Evolutionary conservation across 1,140 invertebrate species (phyloP).

Genomic region (Anastrepha obliqua): DNA sequence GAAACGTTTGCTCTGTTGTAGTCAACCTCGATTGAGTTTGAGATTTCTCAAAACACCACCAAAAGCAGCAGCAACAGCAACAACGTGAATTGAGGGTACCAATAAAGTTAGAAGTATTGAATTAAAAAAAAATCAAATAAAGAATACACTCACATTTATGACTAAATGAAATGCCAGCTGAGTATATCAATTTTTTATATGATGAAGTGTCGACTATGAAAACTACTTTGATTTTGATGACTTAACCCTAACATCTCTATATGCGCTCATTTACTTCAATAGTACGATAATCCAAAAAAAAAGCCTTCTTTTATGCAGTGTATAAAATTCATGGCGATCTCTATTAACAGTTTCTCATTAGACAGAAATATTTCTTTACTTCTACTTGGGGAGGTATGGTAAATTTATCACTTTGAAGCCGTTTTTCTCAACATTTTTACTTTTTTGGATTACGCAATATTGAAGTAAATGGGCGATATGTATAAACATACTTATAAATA

Average conservation of each 20-base stretch:
- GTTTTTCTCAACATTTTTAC: too few relatives aligned
- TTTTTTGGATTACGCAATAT: too few relatives aligned
- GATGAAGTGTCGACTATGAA: not conserved
- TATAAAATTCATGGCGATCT: too few relatives aligned
- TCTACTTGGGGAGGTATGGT: too few relatives aligned
- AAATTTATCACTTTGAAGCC: too few relatives aligned
- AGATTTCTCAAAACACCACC: conserved; percentile 27
- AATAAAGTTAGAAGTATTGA: not conserved
- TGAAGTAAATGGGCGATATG: too few relatives aligned
- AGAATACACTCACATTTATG: not conserved
- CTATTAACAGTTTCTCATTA: too few relatives aligned
- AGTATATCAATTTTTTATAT: conserved; percentile 4
- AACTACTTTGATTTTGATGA: not conserved
- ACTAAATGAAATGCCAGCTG: not conserved
- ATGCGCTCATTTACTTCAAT: not conserved
- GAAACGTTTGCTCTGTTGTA: conserved; percentile 6
- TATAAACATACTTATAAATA: too few relatives aligned
- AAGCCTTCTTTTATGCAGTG: too few relatives aligned
- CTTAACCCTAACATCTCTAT: not conserved
- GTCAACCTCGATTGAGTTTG: not conserved
- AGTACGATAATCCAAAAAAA: too few relatives aligned
- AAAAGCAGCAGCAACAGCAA: not conserved
- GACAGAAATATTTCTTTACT: too few relatives aligned
- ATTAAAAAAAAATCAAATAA: not conserved
- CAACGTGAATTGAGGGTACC: not conserved